These are phyloP conservation scores for Drosophila barbarae DNA, from an alignment of 2,888 invertebrate species.

Conservation along the genomic window DNA sequence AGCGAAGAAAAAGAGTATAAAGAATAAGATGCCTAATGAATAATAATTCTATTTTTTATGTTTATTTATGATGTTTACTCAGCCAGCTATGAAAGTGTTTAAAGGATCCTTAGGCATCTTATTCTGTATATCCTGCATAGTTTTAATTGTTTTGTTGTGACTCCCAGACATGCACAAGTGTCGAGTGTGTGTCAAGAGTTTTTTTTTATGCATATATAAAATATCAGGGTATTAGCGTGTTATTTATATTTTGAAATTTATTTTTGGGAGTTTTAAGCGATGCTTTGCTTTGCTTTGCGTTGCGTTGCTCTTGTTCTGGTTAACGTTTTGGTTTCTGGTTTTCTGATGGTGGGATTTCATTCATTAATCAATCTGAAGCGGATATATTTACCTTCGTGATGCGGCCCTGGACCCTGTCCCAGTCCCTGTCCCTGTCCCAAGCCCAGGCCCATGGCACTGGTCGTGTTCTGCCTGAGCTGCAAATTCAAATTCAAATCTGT, in stretches of 20 bases:
- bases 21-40: too few species aligned
- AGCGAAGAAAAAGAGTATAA: too few species aligned
- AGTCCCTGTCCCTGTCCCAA: conserved; percentile 47
- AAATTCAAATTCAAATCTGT: conserved; percentile 75
- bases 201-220: conserved; percentile 1
- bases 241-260: not conserved
- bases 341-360: not conserved
- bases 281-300: conserved; percentile 13
- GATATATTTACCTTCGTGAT: conserved; percentile 69
- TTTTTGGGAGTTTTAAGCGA: conserved; percentile 16
- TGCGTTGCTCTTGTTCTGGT: conserved; percentile 7
- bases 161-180: conserved; percentile 17
- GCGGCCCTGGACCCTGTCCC: conserved; percentile 51
- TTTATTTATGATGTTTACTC: too few species aligned
- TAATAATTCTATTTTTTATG: too few species aligned
- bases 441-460: conserved; percentile 38
- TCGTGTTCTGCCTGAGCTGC: conserved; percentile 67
- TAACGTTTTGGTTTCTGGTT: conserved; percentile 10
- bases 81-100: too few species aligned
- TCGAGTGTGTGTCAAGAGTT: not conserved
- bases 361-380: conserved; percentile 24
- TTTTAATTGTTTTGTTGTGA: not conserved
- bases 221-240: not conserved
- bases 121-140: not conserved
- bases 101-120: not conserved